Evolutionary conservation across 2,797 vertebrate genomes (phyloP).

Genomic region (Valencia hispanica): DNA sequence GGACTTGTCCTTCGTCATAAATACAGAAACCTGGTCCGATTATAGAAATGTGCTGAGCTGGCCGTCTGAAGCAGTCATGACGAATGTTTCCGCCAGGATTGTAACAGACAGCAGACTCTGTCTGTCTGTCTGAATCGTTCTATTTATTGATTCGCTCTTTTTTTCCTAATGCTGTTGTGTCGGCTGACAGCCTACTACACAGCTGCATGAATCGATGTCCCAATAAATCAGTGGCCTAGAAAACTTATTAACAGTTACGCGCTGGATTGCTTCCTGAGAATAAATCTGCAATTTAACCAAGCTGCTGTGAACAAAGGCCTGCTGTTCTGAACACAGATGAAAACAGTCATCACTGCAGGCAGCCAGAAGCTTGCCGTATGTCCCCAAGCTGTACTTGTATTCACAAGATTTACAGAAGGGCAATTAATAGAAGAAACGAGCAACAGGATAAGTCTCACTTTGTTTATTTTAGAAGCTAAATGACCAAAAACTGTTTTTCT

Average conservation of each 20-base stretch:
- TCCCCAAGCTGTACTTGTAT: not conserved
- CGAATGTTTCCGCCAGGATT: not conserved
- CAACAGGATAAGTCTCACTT: not conserved
- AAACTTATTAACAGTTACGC: no score
- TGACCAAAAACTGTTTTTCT: not conserved
- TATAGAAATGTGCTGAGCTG: no score
- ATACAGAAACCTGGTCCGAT: no score
- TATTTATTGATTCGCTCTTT: slow-evolving; percentile 7
- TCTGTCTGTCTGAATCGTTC: not conserved
- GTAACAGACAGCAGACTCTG: not conserved
- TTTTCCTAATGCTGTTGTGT: not conserved
- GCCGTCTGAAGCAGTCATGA: no score
- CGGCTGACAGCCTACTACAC: not conserved
- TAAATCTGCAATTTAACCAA: slow-evolving; percentile 12
- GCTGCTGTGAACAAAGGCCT: slow-evolving; percentile 21
- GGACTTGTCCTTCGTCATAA: no score
- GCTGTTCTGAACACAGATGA: slow-evolving; percentile 12
- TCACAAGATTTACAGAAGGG: not conserved
- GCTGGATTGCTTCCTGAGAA: slow-evolving; percentile 7
- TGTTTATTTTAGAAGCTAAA: not conserved
- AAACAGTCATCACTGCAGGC: slow-evolving; percentile 5
- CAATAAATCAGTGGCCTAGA: not conserved
- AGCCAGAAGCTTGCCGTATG: slow-evolving; percentile 1
- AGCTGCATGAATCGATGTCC: slow-evolving; percentile 6
- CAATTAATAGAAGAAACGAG: not conserved